These are phyloP conservation scores for Ruditapes philippinarum DNA, from an alignment of 1,140 invertebrate species.

Conservation along the genomic window DNA sequence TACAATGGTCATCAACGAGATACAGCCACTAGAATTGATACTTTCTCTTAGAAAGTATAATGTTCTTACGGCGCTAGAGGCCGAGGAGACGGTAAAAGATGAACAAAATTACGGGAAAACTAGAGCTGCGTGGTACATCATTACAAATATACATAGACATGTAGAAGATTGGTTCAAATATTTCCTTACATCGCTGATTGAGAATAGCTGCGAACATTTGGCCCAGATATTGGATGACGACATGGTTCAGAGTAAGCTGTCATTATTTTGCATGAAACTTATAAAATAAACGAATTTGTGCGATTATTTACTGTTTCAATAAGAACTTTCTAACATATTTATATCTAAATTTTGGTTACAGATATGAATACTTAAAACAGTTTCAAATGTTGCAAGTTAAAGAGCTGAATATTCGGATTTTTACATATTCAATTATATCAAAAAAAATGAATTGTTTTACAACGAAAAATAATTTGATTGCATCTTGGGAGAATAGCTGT, in stretches of 20 bases:
- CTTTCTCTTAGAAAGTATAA: neutral
- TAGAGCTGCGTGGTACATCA: neutral
- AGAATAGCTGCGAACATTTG: neutral
- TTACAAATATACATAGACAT: neutral
- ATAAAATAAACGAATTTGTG: too few relatives aligned
- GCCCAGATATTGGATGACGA: neutral
- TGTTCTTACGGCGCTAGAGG: neutral
- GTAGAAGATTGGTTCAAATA: constrained; percentile 1
- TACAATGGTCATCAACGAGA: neutral
- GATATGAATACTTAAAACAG: too few relatives aligned
- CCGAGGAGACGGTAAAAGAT: neutral
- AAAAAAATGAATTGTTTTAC: too few relatives aligned
- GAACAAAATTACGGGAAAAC: neutral
- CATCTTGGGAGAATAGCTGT: too few relatives aligned
- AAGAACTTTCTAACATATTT: too few relatives aligned
- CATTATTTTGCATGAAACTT: too few relatives aligned
- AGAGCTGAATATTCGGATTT: too few relatives aligned
- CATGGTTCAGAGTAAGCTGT: constrained; percentile 2
- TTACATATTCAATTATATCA: too few relatives aligned
- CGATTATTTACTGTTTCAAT: too few relatives aligned
- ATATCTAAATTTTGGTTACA: too few relatives aligned
- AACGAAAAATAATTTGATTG: too few relatives aligned
- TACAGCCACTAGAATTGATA: neutral
- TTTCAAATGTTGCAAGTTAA: too few relatives aligned
- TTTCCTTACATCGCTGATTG: neutral